Conservation (phyloP, 2,797 vertebrate species). For the Esox lucius region DNA sequence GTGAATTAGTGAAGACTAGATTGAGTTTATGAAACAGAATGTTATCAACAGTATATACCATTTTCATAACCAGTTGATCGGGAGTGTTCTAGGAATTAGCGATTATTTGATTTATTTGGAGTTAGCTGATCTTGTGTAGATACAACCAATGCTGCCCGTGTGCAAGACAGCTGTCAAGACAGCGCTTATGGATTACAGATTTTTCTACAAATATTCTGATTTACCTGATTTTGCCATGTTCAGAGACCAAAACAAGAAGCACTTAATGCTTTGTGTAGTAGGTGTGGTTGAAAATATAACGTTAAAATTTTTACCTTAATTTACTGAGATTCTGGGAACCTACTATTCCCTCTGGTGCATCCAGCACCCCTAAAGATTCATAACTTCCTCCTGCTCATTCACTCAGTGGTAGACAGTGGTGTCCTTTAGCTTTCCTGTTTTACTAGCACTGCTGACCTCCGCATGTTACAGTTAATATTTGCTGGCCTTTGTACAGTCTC, state of each 20-base stretch:
- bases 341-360: no score
- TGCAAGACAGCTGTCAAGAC: no score
- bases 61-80: neutral
- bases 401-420: neutral
- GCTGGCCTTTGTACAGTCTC: constrained; percentile 11
- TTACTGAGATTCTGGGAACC: no score
- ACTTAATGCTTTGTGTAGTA: no score
- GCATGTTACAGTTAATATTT: neutral
- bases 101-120: constrained; percentile 22
- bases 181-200: no score
- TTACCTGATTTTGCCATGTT: no score
- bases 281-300: no score
- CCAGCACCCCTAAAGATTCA: neutral
- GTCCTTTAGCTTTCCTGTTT: neutral
- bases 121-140: constrained; percentile 18
- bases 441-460: constrained; percentile 17
- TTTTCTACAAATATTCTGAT: no score
- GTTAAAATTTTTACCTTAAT: no score
- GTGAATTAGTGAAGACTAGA: constrained; percentile 30
- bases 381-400: neutral
- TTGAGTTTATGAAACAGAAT: constrained; percentile 33
- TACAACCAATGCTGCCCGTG: neutral
- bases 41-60: constrained; percentile 8
- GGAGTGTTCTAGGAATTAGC: constrained; percentile 11
- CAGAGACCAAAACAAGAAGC: no score